Evolutionary conservation across 2,113 vertebrate species (phyloP).

Genomic region (Peucedramus taeniatus): DNA sequence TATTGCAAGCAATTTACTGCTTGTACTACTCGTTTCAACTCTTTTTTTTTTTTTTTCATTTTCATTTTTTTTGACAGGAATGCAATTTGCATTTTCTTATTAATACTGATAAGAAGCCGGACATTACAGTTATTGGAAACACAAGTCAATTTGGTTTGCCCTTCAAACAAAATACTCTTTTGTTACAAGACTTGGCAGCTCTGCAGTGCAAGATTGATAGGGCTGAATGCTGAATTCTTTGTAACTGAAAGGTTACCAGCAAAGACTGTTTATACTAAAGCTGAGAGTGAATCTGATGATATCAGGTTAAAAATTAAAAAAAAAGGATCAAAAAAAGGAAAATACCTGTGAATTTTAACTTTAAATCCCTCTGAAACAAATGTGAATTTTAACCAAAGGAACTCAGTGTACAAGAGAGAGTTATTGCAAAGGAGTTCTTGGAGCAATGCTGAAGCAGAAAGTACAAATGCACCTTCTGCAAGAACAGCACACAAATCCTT

Average conservation of each 20-base stretch:
- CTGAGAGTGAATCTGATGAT: background rate
- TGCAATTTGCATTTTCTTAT: conserved; percentile 59
- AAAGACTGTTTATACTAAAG: background rate
- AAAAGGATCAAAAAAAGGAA: background rate
- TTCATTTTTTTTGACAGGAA: conserved; percentile 11
- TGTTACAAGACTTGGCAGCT: conserved; percentile 39
- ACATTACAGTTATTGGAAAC: conserved; percentile 44
- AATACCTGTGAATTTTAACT: background rate
- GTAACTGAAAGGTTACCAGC: conserved; percentile 36
- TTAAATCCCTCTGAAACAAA: background rate
- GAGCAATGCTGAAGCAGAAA: background rate
- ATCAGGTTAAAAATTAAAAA: background rate
- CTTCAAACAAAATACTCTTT: conserved; percentile 49
- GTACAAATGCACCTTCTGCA: background rate
- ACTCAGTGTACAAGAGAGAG: background rate
- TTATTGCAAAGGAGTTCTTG: background rate
- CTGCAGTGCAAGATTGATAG: conserved; percentile 37
- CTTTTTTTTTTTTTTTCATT: background rate
- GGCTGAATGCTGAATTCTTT: conserved; percentile 16
- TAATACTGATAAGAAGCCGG: conserved; percentile 40
- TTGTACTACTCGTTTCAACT: background rate
- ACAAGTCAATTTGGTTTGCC: conserved; percentile 57
- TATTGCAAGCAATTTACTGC: conserved; percentile 35
- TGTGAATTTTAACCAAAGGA: background rate
- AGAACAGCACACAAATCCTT: background rate